Evolutionary conservation across 2,797 vertebrate species (phyloP).

Genomic region (Chloroceryle inda): DNA sequence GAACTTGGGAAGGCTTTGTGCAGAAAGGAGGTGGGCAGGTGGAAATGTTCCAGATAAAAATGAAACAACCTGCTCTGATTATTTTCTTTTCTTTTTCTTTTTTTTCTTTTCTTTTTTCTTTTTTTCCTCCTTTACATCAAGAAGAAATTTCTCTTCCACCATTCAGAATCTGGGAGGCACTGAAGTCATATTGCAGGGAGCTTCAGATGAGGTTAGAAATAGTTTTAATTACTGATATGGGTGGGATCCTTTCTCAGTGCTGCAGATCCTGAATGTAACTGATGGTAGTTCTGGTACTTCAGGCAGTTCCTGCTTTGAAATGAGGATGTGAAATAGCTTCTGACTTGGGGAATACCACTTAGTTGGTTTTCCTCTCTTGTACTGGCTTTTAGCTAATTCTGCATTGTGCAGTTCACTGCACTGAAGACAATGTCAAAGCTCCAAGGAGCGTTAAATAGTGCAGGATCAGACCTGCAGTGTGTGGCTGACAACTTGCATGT

Average conservation of each 20-base stretch:
- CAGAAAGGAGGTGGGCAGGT: slow-evolving; percentile 1
- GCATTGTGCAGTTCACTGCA: neutral
- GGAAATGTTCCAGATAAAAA: slow-evolving; percentile 44
- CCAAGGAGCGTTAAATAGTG: neutral
- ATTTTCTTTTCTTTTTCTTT: too few species aligned
- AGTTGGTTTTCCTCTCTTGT: neutral
- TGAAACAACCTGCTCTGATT: neutral
- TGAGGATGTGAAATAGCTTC: neutral
- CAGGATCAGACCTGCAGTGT: slow-evolving; percentile 17
- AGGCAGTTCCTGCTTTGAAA: neutral
- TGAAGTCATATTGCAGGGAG: neutral
- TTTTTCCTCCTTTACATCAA: neutral
- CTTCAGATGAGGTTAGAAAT: neutral
- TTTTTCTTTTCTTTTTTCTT: too few species aligned
- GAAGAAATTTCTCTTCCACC: neutral
- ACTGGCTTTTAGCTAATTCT: neutral
- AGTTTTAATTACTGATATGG: neutral
- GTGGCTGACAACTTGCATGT: slow-evolving; percentile 51
- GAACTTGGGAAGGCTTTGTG: neutral
- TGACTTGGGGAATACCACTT: neutral
- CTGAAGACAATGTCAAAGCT: neutral
- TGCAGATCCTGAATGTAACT: neutral
- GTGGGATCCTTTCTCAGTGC: neutral
- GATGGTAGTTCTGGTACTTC: neutral
- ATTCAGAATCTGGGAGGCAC: neutral